Base-by-base conservation (phyloP, 2,797 vertebrate genomes). In the Poecilia gillii region DNA sequence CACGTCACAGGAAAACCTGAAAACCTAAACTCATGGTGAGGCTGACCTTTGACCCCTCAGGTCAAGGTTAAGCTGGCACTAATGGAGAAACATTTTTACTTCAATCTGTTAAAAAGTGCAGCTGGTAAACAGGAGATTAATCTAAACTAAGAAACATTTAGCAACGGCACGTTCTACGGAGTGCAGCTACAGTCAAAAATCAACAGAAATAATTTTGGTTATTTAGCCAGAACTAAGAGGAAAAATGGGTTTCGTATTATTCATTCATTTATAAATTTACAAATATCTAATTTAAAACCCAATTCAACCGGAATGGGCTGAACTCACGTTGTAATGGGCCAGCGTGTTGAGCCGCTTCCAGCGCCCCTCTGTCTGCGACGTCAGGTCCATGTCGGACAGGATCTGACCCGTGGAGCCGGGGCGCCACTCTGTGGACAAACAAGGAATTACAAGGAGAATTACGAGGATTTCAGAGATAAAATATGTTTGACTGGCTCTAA, bases 401-500 rank as follows among this genome's bases (percentile, higher is more conserved):
- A 97, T 98, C 94, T 99, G 98, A 85, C 98, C 98, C 1, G 98
- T 99, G 87, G 98, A 99, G 66, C 98, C 98, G 0, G 98, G 98
- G 77, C 98, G 97, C 98, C 98, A 99, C 92, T 99, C 98, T 99
- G 92, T 31, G 72, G 78, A 83, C 18, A 74, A 1, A 20, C 4
- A 53, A 76, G 82, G 68, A 36, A 51, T 39, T 47, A 66, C 36
- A 8, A 9, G 6, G 33, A 39, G 8, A 66, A 39, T 18, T 36
- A 20, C 3, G 14, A 20, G 12, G 14, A 66, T 66, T 7, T 64
- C 31, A 6, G 59, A 64, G 31, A 64, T 66, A 23, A 70, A 70
- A 70, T 18, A 1, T 2, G 28, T 7, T 12, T 33, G 33, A 62
- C n/a, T 6, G 57, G 13, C 14, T 33, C 13, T 2, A 31, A 31